phyloP scores from a whole-genome alignment of 2,888 invertebrate genomes.

The Cephus runcator region DNA sequence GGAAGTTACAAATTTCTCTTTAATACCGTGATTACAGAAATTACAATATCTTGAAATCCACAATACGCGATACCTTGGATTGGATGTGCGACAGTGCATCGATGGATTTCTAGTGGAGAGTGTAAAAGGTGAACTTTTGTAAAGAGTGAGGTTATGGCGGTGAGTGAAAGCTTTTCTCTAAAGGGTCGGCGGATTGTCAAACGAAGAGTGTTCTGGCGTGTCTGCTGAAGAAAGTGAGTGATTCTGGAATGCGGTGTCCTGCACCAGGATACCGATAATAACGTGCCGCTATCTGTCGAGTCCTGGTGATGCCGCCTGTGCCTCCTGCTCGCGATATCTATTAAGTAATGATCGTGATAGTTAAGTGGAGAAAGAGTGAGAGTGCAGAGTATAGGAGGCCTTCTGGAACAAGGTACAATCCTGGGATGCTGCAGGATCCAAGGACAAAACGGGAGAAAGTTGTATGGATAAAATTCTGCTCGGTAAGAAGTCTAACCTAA shows the following conservation, averaged over 20 bases:
- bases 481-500: background rate
- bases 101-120: background rate
- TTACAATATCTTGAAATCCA: background rate
- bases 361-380: slow-evolving; percentile 16
- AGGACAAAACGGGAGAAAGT: background rate
- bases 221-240: background rate
- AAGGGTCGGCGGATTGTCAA: background rate
- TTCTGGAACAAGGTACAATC: slow-evolving; percentile 2
- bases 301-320: slow-evolving; percentile 4
- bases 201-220: background rate
- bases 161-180: background rate
- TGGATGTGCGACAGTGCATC: background rate
- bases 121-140: background rate
- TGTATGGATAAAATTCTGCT: background rate
- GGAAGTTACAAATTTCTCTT: background rate
- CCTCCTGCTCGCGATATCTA: slow-evolving; percentile 29
- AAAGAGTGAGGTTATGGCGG: background rate
- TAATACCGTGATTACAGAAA: background rate
- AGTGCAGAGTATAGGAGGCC: slow-evolving; percentile 8
- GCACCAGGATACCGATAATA: slow-evolving; percentile 16
- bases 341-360: slow-evolving; percentile 39
- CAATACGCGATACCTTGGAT: background rate
- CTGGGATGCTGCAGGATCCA: slow-evolving; percentile 1
- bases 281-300: slow-evolving; percentile 7
- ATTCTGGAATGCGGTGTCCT: background rate